Base-by-base conservation (phyloP, 2,888 invertebrate species). In the Kryphioiulus occultus region DNA sequence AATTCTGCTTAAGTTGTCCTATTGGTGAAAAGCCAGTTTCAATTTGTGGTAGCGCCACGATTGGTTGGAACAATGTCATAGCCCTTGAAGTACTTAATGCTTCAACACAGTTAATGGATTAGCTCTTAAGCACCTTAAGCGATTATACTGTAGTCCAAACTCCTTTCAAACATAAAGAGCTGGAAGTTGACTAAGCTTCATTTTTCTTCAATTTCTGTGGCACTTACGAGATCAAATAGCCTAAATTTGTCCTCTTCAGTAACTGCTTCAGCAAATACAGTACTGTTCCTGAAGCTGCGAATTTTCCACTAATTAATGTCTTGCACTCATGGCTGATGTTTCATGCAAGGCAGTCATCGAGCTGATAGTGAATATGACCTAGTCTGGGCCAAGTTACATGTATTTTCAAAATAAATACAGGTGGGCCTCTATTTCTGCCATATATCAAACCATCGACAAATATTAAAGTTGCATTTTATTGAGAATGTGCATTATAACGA, bases 101-200 rank as follows among this genome's bases (percentile, higher is more conserved):
- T 68, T 68, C 68, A 68, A 68, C 26, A n/a, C 68, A 68, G 68
- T 68, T 68, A 68, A 68, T 68, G 68, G 68, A 68, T 68, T 68
- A 68, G 26, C 26, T 68, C 68, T 68, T 68, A 68, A 68, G 68
- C 26, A 26, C 68, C 68, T 26, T 68, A 68, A 26, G 26, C 26
- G 68, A 68, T 68, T 68, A 68, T 68, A n/a, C n/a, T n/a, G n/a
- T n/a, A 68, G 26, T 26, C 3, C 53, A 53, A 53, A 53, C 19
- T 2, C 53, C n/a, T 53, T 53, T n/a, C n/a, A 53, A 68, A 26
- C 68, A 26, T 12, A 26, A 26, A 68, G 26, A 68, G 68, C 68
- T 68, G 26, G 26, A 53, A 53, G 9, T 47, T 53, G 53, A 53
- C n/a, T 19, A 53, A 53, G 53, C 53, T n/a, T 53, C n/a, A 5